These are phyloP conservation scores for Goniozus legneri DNA, from an alignment of 1,140 invertebrate genomes.

Conservation along the genomic window DNA sequence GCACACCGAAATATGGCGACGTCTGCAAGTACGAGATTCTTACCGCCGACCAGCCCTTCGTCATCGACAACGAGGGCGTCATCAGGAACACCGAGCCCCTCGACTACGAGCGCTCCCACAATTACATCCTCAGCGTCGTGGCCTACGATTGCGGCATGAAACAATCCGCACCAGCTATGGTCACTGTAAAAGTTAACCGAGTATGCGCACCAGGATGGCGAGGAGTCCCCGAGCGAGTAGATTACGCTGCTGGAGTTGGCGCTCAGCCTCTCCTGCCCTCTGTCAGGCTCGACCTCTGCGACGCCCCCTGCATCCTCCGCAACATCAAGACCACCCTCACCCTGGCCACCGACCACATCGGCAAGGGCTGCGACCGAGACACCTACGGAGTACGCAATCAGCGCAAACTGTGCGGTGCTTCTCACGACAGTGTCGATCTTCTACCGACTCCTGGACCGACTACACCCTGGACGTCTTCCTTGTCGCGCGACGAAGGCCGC, in stretches of 20 bases:
- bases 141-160: slow-evolving; percentile 95
- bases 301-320: slow-evolving; percentile 70
- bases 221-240: slow-evolving; percentile 84
- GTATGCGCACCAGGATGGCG: slow-evolving; percentile 59
- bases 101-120: slow-evolving; percentile 87
- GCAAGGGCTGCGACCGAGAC: slow-evolving; percentile 87
- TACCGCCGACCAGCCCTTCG: slow-evolving; percentile 85
- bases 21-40: slow-evolving; percentile 96
- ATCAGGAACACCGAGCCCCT: slow-evolving; percentile 89
- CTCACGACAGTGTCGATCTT: slow-evolving; percentile 68
- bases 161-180: slow-evolving; percentile 82
- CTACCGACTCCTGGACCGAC: slow-evolving; percentile 79
- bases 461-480: slow-evolving; percentile 79
- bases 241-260: slow-evolving; percentile 84
- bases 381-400: slow-evolving; percentile 86
- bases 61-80: slow-evolving; percentile 86
- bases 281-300: slow-evolving; percentile 83
- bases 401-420: slow-evolving; percentile 81
- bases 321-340: slow-evolving; percentile 65
- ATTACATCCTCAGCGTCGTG: slow-evolving; percentile 95
- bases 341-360: slow-evolving; percentile 79
- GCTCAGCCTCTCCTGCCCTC: slow-evolving; percentile 78
- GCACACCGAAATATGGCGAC: slow-evolving; percentile 86
- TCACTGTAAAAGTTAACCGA: slow-evolving; percentile 84
- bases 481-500: slow-evolving; percentile 86